Conservation (phyloP, 2,888 invertebrate species). For the Drosophila colorata region DNA sequence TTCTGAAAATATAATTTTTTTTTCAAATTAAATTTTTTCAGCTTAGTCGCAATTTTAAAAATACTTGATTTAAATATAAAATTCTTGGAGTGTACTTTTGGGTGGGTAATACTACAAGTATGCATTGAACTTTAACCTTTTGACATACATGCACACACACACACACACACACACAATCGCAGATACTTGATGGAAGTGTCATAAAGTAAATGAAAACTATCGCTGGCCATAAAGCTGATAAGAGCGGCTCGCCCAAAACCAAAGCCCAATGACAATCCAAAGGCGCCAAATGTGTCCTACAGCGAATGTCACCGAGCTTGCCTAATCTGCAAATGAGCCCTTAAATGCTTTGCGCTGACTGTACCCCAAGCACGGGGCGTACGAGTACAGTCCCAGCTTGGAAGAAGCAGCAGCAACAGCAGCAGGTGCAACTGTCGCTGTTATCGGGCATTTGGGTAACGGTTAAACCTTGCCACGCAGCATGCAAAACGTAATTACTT, state of each 20-base stretch:
- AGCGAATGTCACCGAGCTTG: constrained; percentile 41
- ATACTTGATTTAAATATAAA: too few relatives aligned
- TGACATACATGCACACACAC: constrained; percentile 18
- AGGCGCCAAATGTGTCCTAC: constrained; percentile 33
- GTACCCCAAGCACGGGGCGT: constrained; percentile 3
- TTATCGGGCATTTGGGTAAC: constrained; percentile 19
- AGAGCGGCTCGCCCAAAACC: constrained; percentile 13
- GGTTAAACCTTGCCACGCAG: constrained; percentile 29
- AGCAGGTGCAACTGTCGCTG: constrained; percentile 18
- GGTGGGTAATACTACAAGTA: background rate
- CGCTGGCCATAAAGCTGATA: constrained; percentile 49
- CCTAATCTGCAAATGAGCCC: constrained; percentile 43
- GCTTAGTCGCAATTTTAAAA: too few relatives aligned
- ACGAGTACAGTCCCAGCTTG: too few relatives aligned
- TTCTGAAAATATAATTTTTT: too few relatives aligned
- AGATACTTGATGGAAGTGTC: constrained; percentile 27
- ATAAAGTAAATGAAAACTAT: constrained; percentile 61
- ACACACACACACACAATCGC: constrained; percentile 16
- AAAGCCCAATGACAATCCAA: constrained; percentile 5
- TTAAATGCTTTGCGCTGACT: constrained; percentile 41
- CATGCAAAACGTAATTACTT: constrained; percentile 56
- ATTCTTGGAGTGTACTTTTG: constrained; percentile 1
- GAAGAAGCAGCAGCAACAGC: background rate
- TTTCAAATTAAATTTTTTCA: too few relatives aligned
- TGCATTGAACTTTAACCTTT: constrained; percentile 63